Conservation (phyloP, 2,888 invertebrate genomes). For the Caenorhabditis sp. region DNA sequence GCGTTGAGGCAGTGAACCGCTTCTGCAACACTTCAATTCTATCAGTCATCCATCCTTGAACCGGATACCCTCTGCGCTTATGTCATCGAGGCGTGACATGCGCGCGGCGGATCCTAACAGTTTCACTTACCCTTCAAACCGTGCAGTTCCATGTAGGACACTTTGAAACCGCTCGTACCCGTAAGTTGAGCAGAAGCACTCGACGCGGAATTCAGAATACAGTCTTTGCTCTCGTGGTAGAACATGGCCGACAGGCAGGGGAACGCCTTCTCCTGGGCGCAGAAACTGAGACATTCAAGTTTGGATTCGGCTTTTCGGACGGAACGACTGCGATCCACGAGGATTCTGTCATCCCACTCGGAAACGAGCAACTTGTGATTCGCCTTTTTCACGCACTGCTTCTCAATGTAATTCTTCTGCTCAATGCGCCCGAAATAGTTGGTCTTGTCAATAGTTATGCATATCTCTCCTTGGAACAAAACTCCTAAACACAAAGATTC, state of each 20-base stretch:
- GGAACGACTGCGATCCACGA: conserved; percentile 50
- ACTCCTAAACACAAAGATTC: conserved; percentile 11
- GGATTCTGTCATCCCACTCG: conserved; percentile 45
- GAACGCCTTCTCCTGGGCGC: conserved; percentile 56
- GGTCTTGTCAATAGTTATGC: conserved; percentile 36
- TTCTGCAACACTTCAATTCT: conserved; percentile 30
- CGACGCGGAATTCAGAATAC: conserved; percentile 63
- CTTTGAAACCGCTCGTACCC: conserved; percentile 55
- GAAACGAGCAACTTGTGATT: conserved; percentile 27
- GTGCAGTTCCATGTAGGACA: conserved; percentile 56
- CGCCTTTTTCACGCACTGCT: conserved; percentile 52
- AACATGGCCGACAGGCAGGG: conserved; percentile 60
- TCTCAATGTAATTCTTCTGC: conserved; percentile 44
- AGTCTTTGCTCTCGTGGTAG: conserved; percentile 57
- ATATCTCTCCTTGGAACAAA: conserved; percentile 27
- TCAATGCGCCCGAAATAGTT: conserved; percentile 52
- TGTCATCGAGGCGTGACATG: background rate
- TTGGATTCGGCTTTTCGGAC: conserved; percentile 50
- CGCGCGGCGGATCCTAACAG: background rate
- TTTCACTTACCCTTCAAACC: conserved; percentile 38
- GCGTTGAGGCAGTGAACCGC: conserved; percentile 50
- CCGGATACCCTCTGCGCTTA: background rate
- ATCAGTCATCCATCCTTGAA: background rate
- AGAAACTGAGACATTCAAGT: conserved; percentile 51
- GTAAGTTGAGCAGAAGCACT: conserved; percentile 32